Evolutionary conservation across 1,140 invertebrate species (phyloP).

Genomic region (Mizuhopecten yessoensis): DNA sequence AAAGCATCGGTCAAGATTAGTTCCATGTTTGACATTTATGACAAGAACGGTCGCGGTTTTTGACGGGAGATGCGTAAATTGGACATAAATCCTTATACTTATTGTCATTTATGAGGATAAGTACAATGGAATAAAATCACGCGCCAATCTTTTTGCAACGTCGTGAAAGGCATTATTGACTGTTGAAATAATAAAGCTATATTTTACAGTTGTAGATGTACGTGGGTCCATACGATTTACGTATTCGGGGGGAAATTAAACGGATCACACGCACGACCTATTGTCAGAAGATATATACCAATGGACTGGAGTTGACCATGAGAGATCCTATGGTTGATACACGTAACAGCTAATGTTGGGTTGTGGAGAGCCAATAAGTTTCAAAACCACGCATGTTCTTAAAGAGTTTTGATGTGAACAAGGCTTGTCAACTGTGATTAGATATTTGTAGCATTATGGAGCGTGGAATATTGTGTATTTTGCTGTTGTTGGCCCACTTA

Average conservation of each 20-base stretch:
- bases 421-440: too few species aligned
- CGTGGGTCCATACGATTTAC: background rate
- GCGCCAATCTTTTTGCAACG: background rate
- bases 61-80: background rate
- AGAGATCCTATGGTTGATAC: background rate
- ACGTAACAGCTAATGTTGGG: background rate
- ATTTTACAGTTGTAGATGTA: background rate
- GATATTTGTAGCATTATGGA: too few species aligned
- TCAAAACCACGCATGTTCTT: too few species aligned
- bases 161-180: background rate
- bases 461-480: background rate
- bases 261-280: background rate
- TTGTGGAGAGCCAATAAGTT: background rate
- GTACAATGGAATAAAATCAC: slow-evolving; percentile 2
- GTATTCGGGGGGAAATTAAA: background rate
- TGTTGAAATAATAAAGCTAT: background rate
- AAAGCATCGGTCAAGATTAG: background rate
- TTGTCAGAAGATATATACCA: background rate
- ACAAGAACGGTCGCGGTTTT: background rate
- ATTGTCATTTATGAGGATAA: slow-evolving; percentile 11
- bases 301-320: background rate
- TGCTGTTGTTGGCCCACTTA: background rate
- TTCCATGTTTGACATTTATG: background rate
- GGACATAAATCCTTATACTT: background rate
- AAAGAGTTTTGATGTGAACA: too few species aligned